Evolutionary conservation across 2,888 invertebrate species (phyloP).

Genomic region (Drymonia ruficornis): DNA sequence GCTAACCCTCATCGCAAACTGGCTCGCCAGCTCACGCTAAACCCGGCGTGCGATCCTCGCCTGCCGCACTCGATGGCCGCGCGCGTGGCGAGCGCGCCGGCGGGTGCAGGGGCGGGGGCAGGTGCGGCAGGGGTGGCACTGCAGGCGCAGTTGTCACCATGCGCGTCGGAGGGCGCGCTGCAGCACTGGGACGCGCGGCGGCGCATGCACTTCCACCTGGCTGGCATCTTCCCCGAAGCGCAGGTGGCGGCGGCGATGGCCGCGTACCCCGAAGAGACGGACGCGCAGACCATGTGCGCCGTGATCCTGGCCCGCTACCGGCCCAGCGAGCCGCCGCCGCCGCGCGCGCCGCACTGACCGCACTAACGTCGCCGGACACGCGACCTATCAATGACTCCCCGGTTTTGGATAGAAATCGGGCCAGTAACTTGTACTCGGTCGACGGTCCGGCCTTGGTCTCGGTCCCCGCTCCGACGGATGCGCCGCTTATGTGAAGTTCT

Average conservation of each 20-base stretch:
- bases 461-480: constrained; percentile 8
- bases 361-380: neutral
- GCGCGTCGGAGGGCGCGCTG: constrained; percentile 76
- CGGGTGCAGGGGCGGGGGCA: constrained; percentile 88
- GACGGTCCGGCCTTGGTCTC: constrained; percentile 15
- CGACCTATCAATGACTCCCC: constrained; percentile 55
- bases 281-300: constrained; percentile 95
- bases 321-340: constrained; percentile 66
- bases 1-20: constrained; percentile 91
- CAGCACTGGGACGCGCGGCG: constrained; percentile 88
- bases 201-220: constrained; percentile 93
- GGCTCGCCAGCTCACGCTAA: constrained; percentile 92
- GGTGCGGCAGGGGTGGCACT: constrained; percentile 81
- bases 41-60: constrained; percentile 91
- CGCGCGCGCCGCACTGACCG: constrained; percentile 52
- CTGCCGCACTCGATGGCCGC: constrained; percentile 84
- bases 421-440: constrained; percentile 48
- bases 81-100: constrained; percentile 87
- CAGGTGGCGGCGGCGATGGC: constrained; percentile 96
- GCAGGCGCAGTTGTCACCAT: constrained; percentile 51
- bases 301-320: constrained; percentile 91
- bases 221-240: constrained; percentile 96
- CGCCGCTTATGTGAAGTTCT: constrained; percentile 1
- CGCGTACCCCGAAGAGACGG: constrained; percentile 94
- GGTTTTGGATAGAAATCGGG: constrained; percentile 66